Evolutionary conservation across 64 coral and sea anemone species (phyloP).

Genomic region (Platygyra sinensis): DNA sequence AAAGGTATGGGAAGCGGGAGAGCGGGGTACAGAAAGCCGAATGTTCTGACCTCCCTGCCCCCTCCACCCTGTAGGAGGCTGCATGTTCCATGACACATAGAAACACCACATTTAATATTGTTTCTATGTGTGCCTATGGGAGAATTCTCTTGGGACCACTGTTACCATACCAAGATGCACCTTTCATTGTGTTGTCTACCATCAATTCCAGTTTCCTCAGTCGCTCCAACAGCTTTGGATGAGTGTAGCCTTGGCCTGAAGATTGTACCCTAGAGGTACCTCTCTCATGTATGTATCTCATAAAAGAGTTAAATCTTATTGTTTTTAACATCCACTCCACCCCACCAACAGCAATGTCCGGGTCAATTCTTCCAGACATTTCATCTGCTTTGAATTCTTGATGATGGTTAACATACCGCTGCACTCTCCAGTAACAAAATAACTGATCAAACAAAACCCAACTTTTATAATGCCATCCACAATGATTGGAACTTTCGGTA

Average conservation of each 20-base stretch:
- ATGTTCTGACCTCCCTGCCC: too few species aligned
- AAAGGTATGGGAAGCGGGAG: too few species aligned
- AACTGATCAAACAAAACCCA: conserved; percentile 60
- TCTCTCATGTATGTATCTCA: conserved; percentile 60
- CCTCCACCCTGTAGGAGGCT: too few species aligned
- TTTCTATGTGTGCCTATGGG: not conserved
- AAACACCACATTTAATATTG: too few species aligned
- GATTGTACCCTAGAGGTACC: conserved; percentile 48
- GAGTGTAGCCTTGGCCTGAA: conserved; percentile 63
- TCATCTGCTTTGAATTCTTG: conserved; percentile 88
- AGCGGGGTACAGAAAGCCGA: too few species aligned
- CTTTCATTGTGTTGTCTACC: conserved; percentile 37
- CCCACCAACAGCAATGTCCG: conserved; percentile 76
- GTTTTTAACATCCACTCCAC: conserved; percentile 80
- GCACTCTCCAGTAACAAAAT: conserved; percentile 39
- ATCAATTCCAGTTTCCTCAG: conserved; percentile 55
- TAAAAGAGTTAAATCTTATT: conserved; percentile 54
- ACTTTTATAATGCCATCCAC: conserved; percentile 58
- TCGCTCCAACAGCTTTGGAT: conserved; percentile 86
- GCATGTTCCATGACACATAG: too few species aligned
- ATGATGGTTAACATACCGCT: conserved; percentile 58
- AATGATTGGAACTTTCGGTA: conserved; percentile 41
- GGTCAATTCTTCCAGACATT: conserved; percentile 67
- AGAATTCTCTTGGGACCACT: not conserved
- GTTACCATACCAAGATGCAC: not conserved